These are phyloP conservation scores for Ichneumoninae sp. DNA, from an alignment of 2,888 invertebrate species.

Conservation along the genomic window DNA sequence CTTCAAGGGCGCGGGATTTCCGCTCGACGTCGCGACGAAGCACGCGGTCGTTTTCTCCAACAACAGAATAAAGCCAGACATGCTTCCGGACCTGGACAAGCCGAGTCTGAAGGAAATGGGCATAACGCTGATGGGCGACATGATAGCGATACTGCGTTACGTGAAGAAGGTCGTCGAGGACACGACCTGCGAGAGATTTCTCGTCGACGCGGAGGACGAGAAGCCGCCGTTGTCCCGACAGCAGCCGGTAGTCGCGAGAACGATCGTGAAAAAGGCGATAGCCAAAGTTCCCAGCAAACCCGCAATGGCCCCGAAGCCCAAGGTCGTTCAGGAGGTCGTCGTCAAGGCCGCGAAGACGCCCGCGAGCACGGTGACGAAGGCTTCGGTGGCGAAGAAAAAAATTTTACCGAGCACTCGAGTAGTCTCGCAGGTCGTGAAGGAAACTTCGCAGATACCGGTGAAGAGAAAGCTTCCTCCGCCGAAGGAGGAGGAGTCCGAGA, in stretches of 20 bases:
- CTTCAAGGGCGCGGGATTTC: slow-evolving; percentile 94
- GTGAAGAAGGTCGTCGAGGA: slow-evolving; percentile 87
- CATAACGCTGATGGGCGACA: slow-evolving; percentile 89
- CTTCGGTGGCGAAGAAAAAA: slow-evolving; percentile 70
- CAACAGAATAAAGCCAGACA: slow-evolving; percentile 93
- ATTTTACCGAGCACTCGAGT: slow-evolving; percentile 53
- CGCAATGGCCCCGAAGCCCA: slow-evolving; percentile 66
- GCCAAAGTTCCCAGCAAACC: slow-evolving; percentile 73
- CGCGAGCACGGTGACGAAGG: slow-evolving; percentile 64
- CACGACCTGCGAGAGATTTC: slow-evolving; percentile 81
- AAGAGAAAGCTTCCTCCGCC: slow-evolving; percentile 76
- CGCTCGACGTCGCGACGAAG: slow-evolving; percentile 90
- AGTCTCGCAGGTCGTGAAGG: slow-evolving; percentile 52
- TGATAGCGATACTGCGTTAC: slow-evolving; percentile 88
- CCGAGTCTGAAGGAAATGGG: slow-evolving; percentile 96
- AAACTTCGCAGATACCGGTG: slow-evolving; percentile 55
- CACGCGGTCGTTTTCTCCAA: slow-evolving; percentile 95
- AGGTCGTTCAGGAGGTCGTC: slow-evolving; percentile 61
- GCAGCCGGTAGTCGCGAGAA: slow-evolving; percentile 41
- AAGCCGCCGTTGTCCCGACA: slow-evolving; percentile 45
- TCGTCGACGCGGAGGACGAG: slow-evolving; percentile 79
- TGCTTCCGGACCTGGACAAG: slow-evolving; percentile 94
- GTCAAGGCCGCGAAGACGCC: slow-evolving; percentile 65
- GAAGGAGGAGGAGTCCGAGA: slow-evolving; percentile 63
- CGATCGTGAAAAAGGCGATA: slow-evolving; percentile 72